These are phyloP conservation scores for Hedya salicella DNA, from an alignment of 2,888 invertebrate species.

Conservation along the genomic window DNA sequence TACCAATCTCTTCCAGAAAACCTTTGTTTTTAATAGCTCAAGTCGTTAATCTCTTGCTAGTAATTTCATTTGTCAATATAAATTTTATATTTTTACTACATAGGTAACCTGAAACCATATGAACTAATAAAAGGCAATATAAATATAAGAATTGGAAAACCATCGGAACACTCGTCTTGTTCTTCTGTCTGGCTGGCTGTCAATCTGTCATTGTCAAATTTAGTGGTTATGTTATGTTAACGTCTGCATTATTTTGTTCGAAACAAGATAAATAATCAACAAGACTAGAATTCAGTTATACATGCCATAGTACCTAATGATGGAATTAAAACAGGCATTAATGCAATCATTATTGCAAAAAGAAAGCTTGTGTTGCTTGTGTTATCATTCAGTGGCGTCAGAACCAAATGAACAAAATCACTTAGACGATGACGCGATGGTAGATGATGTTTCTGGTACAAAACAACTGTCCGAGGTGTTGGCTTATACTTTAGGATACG, in stretches of 20 bases:
- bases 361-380: slow-evolving; percentile 22
- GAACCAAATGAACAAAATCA: slow-evolving; percentile 4
- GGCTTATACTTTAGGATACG: slow-evolving; percentile 5
- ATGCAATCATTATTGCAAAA: slow-evolving; percentile 9
- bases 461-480: slow-evolving; percentile 15
- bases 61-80: no score
- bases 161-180: no score
- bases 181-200: neutral
- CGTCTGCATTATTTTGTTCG: neutral
- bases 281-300: neutral
- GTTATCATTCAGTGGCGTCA: neutral
- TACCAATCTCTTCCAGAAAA: no score
- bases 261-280: neutral
- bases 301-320: neutral
- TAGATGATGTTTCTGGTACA: slow-evolving; percentile 7
- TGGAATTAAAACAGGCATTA: slow-evolving; percentile 5
- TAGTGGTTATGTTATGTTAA: slow-evolving; percentile 7
- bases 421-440: slow-evolving; percentile 14
- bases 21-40: no score
- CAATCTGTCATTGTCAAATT: slow-evolving; percentile 4
- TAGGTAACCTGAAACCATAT: no score
- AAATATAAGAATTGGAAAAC: no score
- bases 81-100: no score
- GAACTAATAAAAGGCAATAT: no score
- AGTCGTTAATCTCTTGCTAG: no score